Conservation (phyloP, 2,888 invertebrate genomes). For the Macaria notata region DNA sequence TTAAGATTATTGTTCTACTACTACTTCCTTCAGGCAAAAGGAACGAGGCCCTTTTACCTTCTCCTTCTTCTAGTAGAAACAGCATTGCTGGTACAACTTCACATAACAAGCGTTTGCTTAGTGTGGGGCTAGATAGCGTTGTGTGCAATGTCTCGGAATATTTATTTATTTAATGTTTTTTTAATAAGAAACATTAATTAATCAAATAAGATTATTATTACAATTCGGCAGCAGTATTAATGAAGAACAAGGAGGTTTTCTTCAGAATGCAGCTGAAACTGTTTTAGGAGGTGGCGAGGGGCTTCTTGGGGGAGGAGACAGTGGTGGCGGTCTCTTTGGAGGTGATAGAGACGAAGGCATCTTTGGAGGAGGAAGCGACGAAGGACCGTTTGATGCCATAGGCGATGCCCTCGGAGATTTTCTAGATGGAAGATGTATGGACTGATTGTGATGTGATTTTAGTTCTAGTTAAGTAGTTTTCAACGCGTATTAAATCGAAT, state of each 20-base stretch:
- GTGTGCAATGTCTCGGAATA: too few relatives aligned
- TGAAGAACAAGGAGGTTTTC: constrained; percentile 51
- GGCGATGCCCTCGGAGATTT: constrained; percentile 71
- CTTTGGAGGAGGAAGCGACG: constrained; percentile 38
- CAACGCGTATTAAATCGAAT: constrained; percentile 2
- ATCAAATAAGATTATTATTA: too few relatives aligned
- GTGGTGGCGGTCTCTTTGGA: constrained; percentile 22
- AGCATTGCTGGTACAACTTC: too few relatives aligned
- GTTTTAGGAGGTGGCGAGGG: constrained; percentile 43
- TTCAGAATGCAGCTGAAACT: constrained; percentile 52
- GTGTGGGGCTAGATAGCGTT: too few relatives aligned
- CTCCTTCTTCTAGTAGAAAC: too few relatives aligned
- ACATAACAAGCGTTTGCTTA: too few relatives aligned
- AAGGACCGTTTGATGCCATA: constrained; percentile 63
- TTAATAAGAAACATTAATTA: too few relatives aligned
- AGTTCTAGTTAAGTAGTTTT: constrained; percentile 21
- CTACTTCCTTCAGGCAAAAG: too few relatives aligned
- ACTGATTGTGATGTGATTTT: constrained; percentile 27
- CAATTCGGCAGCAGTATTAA: constrained; percentile 61
- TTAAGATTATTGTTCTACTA: too few relatives aligned
- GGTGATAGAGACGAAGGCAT: constrained; percentile 29
- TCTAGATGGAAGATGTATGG: constrained; percentile 50
- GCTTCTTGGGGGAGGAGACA: constrained; percentile 35
- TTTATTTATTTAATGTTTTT: too few relatives aligned
- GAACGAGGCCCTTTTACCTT: too few relatives aligned